A percentile compares a stretch with the other conserved stretches of the same genome.
Evolutionary conservation across 2,797 vertebrate genomes (phyloP).

Genomic region (Columba guinea): DNA sequence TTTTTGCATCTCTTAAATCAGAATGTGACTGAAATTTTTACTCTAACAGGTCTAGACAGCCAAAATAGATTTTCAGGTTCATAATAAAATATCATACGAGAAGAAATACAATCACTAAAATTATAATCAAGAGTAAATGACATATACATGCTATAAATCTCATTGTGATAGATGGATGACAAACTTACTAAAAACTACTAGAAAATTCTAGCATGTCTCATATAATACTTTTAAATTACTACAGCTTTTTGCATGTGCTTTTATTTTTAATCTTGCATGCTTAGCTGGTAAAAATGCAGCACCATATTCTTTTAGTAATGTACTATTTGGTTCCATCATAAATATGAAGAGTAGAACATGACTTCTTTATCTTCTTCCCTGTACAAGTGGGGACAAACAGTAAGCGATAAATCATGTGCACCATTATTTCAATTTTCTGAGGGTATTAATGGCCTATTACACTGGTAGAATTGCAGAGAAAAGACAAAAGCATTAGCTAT

Average conservation of each 20-base stretch:
- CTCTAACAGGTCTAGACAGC: not conserved
- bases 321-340: not conserved
- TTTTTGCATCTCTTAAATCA: not conserved
- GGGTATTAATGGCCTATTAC: not conserved
- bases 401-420: not conserved
- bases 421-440: not conserved
- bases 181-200: not conserved
- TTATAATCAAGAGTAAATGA: not conserved
- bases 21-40: not conserved
- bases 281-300: not conserved
- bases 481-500: not conserved
- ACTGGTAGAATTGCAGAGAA: not conserved
- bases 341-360: not conserved
- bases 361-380: conserved; percentile 13
- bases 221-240: not conserved
- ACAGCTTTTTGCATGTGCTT: not conserved
- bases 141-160: not conserved
- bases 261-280: not conserved
- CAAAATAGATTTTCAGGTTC: not conserved
- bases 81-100: not conserved
- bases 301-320: not conserved
- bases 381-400: conserved; percentile 6
- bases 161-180: not conserved
- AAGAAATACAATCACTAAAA: not conserved
- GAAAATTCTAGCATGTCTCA: not conserved